Evolutionary conservation across 2,888 invertebrate genomes (phyloP), one percentile per base, ranked within the genome.

Genomic region (Silvanus unidentatus): DNA sequence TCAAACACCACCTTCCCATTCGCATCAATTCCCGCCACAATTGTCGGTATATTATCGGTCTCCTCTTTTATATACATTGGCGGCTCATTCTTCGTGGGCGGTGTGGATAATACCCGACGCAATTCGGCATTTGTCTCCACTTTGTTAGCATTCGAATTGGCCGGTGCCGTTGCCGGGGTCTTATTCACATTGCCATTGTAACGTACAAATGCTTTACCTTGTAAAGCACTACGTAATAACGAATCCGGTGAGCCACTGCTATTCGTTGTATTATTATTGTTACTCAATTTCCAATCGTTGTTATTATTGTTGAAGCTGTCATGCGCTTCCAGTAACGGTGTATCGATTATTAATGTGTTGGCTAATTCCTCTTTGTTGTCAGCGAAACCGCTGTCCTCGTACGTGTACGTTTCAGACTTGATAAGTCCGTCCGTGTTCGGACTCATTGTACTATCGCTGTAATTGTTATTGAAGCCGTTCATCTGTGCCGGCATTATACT

Each of bases 221-320:
- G 90, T 51, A 91, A 76, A 8, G 90, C 90, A 65, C 84, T 90
- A 57, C 90, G 77, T 52, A 91, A 71, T 51, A 91, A 72, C 22
- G 89, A 89, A 64, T 89, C 89, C 13, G 86, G 73, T 3, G 75
- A 72, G 36, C 66, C 65, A 45, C 53, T 58, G 16, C 47, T 54
- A 13, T 44, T 55, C 15, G 48, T 52, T 16, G 77, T 74, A 64
- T 85, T 88, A 70, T 86, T 85, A 63, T 85, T 87, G 69, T 86
- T 83, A 65, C 87, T 82, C 44, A 84, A 82, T 65, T 85, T 77
- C 66, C 86, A 86, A 85, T 87, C 87, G 68, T 88, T 87, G 69
- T 88, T 88, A 69, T 88, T 87, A 65, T 87, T 82, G 65, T 80
- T 79, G 71, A 76, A 77, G 53, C 59, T 70, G 52, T 72, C 72